These are phyloP conservation scores for Nannoperca australis DNA, from an alignment of 2,797 vertebrate genomes.

Conservation along the genomic window DNA sequence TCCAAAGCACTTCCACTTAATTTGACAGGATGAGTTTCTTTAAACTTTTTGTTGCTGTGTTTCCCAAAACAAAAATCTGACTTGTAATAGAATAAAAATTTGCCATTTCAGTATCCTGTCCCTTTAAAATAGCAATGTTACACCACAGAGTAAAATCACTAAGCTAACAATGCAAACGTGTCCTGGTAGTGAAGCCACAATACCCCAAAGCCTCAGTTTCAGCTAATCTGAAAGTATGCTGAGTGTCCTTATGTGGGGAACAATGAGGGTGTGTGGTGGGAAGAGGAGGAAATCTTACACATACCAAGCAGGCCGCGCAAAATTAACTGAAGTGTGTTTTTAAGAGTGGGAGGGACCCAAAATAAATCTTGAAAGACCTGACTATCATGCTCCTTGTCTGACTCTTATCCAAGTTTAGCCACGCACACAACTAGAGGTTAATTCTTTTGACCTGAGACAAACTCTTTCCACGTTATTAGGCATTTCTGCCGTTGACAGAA, in stretches of 20 bases:
- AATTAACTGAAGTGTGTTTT: constrained; percentile 79
- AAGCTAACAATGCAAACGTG: constrained; percentile 54
- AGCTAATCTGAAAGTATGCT: constrained; percentile 76
- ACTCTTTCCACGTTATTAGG: constrained; percentile 75
- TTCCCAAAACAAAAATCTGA: background rate
- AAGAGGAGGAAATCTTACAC: constrained; percentile 73
- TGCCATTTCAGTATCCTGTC: background rate
- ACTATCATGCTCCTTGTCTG: constrained; percentile 72
- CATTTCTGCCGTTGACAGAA: constrained; percentile 77
- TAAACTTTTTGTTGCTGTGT: background rate
- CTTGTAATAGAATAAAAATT: background rate
- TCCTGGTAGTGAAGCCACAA: constrained; percentile 44
- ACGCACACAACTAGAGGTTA: constrained; percentile 79
- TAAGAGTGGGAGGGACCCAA: constrained; percentile 71
- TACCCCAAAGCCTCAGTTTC: constrained; percentile 51
- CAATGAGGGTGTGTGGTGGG: constrained; percentile 73
- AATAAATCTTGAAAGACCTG: constrained; percentile 76
- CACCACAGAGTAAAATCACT: constrained; percentile 35
- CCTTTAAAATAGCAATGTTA: constrained; percentile 47
- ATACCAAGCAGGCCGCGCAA: constrained; percentile 74
- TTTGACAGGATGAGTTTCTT: background rate
- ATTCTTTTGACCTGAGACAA: constrained; percentile 83
- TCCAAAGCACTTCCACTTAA: background rate
- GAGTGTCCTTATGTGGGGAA: constrained; percentile 70
- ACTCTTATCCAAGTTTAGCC: constrained; percentile 77